Evolutionary conservation across 2,113 vertebrate genomes (phyloP), one percentile per base, ranked within the genome.

Genomic region (Xenopus laevis): DNA sequence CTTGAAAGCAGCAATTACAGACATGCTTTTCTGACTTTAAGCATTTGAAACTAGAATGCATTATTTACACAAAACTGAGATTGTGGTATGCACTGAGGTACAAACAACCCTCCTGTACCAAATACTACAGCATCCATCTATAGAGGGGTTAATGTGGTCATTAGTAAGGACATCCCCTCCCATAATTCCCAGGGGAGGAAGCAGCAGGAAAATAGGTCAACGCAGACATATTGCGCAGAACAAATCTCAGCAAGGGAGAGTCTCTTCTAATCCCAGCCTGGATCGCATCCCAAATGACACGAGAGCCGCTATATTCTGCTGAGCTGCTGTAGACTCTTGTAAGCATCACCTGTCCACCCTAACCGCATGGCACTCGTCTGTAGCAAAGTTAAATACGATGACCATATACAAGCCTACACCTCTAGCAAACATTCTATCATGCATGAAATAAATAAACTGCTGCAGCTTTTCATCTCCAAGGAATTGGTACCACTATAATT

Each of bases 161-260:
- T 76, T 63, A 63, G 73, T 58, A 52, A n/a, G 59, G 66, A 68
- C 59, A 52, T 68, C 33, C 73, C 73, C 18, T 69, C 66, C 73
- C 65, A 68, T 62, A 68, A 60, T 57, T 75, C 72, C 58, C 27
- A 18, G 30, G 65, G 50, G 68, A 50, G 58, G 72, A 68, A 50
- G 65, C n/a, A 44, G 61, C 50, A 68, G 72, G 65, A 75, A 75
- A 75, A 75, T 75, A 75, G 72, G 72, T 75, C 65, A 75, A 65
- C 44, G 65, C 55, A 68, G 65, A 68, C 72, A 75, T 75, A 75
- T 75, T 75, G 72, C 72, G 61, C 72, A 52, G 65, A 68, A 23
- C 58, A 67, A 74, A 74, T 74, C 64, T 61, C 72, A 74, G 61
- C 63, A 52, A 74, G 72, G 21, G 46, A 67, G 68, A 75, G 72